Evolutionary conservation across 1,140 invertebrate genomes (phyloP).

Genomic region (Planococcus citri): DNA sequence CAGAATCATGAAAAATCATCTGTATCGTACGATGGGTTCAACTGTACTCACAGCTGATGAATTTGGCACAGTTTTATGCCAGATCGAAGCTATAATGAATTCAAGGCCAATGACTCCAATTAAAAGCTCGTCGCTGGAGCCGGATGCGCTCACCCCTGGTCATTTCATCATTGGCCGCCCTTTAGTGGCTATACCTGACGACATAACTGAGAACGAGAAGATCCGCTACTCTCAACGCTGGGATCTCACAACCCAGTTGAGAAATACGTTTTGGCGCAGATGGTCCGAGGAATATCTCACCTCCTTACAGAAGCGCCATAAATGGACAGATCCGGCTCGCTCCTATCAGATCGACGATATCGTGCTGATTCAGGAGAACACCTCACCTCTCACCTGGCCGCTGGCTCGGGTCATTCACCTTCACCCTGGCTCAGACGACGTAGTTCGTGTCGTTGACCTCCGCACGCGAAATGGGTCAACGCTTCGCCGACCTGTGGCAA

Average conservation of each 20-base stretch:
- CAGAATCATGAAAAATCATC: slow-evolving; percentile 31
- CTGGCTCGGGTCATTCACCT: background rate
- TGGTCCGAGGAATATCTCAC: slow-evolving; percentile 22
- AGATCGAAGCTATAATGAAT: slow-evolving; percentile 30
- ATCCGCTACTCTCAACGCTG: background rate
- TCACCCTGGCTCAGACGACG: slow-evolving; percentile 18
- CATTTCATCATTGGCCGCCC: slow-evolving; percentile 31
- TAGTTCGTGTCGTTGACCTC: slow-evolving; percentile 16
- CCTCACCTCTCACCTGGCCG: slow-evolving; percentile 14
- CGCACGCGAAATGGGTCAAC: background rate
- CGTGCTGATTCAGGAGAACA: slow-evolving; percentile 1
- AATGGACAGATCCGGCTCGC: slow-evolving; percentile 19
- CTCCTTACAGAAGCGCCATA: slow-evolving; percentile 12
- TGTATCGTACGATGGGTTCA: slow-evolving; percentile 29
- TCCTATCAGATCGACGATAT: slow-evolving; percentile 15
- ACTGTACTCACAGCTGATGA: slow-evolving; percentile 30
- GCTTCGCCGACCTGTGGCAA: background rate
- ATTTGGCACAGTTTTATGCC: slow-evolving; percentile 28
- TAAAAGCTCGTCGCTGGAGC: slow-evolving; percentile 16
- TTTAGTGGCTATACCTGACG: slow-evolving; percentile 21
- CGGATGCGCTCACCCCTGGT: slow-evolving; percentile 30
- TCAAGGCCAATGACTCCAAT: slow-evolving; percentile 29
- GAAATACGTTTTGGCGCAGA: slow-evolving; percentile 22
- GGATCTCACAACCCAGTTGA: background rate
- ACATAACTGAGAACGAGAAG: slow-evolving; percentile 15